phyloP scores from a whole-genome alignment of 2,888 invertebrate species.

The Anticlea derivata region DNA sequence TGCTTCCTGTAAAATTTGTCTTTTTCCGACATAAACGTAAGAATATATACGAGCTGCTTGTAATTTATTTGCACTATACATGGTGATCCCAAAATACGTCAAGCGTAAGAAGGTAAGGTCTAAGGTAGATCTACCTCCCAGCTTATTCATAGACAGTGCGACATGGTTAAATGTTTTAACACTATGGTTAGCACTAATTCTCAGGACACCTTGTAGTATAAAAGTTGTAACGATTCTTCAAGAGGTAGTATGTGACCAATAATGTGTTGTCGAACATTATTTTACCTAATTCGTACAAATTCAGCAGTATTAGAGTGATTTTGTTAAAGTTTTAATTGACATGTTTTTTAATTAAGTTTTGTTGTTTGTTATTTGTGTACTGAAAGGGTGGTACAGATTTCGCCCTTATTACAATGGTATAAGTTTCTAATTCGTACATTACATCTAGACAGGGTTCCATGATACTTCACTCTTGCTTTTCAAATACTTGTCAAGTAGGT shows the following conservation, averaged over 20 bases:
- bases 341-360: conserved; percentile 80
- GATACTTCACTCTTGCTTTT: conserved; percentile 39
- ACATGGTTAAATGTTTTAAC: too few species aligned
- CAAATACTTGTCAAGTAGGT: conserved; percentile 5
- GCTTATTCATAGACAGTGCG: too few species aligned
- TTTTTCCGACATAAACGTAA: not conserved
- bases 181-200: conserved; percentile 5
- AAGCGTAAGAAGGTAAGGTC: not conserved
- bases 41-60: not conserved
- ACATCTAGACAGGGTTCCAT: conserved; percentile 41
- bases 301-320: conserved; percentile 83
- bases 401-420: conserved; percentile 43
- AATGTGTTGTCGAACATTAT: conserved; percentile 59
- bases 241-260: conserved; percentile 65
- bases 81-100: not conserved
- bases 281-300: conserved; percentile 83
- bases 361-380: conserved; percentile 77
- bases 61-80: conserved; percentile 3
- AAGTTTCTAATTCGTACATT: conserved; percentile 43
- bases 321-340: conserved; percentile 82
- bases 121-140: too few species aligned
- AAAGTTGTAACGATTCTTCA: conserved; percentile 31
- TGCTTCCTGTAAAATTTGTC: conserved; percentile 4
- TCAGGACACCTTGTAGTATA: not conserved
- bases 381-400: conserved; percentile 50